phyloP scores from a whole-genome alignment of 1,140 invertebrate species.

The Micrasema longulum region DNA sequence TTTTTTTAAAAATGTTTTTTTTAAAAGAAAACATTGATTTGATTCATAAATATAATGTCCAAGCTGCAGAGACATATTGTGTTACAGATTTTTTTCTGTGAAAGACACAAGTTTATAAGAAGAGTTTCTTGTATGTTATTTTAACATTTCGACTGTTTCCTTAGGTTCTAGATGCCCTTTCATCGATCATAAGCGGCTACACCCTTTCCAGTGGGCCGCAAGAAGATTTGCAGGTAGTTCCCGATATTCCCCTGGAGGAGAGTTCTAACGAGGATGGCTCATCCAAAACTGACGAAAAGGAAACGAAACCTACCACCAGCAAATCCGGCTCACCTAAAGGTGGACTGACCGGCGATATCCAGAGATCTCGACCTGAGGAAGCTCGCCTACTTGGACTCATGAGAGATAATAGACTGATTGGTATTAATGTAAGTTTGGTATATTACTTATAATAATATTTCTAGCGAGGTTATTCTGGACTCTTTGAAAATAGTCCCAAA shows the following conservation, averaged over 20 bases:
- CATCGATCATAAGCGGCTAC: constrained; percentile 63
- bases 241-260: constrained; percentile 61
- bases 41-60: too few species aligned
- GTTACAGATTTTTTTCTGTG: too few species aligned
- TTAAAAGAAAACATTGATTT: too few species aligned
- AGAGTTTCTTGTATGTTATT: neutral
- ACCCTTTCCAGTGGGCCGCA: constrained; percentile 59
- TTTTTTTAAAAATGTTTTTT: too few species aligned
- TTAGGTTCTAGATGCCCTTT: constrained; percentile 65
- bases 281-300: constrained; percentile 18
- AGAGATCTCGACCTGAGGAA: constrained; percentile 40
- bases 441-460: too few species aligned
- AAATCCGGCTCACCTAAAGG: neutral
- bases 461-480: too few species aligned
- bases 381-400: constrained; percentile 40
- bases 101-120: too few species aligned
- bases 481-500: too few species aligned
- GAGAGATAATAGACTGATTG: constrained; percentile 58
- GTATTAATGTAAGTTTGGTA: constrained; percentile 59
- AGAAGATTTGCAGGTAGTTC: constrained; percentile 66
- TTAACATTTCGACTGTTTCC: neutral
- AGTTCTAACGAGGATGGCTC: constrained; percentile 8
- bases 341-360: constrained; percentile 5
- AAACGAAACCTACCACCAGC: constrained; percentile 4
- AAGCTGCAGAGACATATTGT: too few species aligned